Evolutionary conservation across 2,888 invertebrate species (phyloP).

Genomic region (Lasiommata megera): DNA sequence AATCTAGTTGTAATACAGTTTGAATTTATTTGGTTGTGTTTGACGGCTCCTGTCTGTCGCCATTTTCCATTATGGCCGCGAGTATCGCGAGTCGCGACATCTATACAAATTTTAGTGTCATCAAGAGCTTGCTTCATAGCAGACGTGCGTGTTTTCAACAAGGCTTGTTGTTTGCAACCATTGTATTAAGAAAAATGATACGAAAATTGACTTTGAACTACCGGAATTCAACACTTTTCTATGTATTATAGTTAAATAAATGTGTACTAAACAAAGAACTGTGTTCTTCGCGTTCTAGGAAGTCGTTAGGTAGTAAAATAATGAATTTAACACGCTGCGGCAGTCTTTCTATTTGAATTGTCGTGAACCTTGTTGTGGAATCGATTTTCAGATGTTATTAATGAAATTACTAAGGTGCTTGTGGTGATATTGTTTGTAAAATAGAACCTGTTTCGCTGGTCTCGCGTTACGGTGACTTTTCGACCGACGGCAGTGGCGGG

Average conservation of each 20-base stretch:
- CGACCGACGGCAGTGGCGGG: slow-evolving; percentile 41
- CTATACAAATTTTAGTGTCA: slow-evolving; percentile 74
- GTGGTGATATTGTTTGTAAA: slow-evolving; percentile 64
- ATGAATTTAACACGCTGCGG: slow-evolving; percentile 71
- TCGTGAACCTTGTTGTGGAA: slow-evolving; percentile 74
- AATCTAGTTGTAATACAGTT: slow-evolving; percentile 12
- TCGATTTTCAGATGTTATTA: slow-evolving; percentile 81
- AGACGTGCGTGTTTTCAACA: slow-evolving; percentile 46
- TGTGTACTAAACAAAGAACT: slow-evolving; percentile 37
- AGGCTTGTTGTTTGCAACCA: slow-evolving; percentile 66
- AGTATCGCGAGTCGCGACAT: slow-evolving; percentile 65
- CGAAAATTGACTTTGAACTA: slow-evolving; percentile 49
- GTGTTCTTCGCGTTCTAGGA: slow-evolving; percentile 35
- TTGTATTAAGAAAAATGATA: slow-evolving; percentile 68
- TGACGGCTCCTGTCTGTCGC: slow-evolving; percentile 65
- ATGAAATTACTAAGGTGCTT: slow-evolving; percentile 77
- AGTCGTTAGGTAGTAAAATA: slow-evolving; percentile 62
- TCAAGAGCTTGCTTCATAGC: slow-evolving; percentile 58
- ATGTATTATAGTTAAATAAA: slow-evolving; percentile 39
- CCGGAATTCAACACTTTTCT: slow-evolving; percentile 41
- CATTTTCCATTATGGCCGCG: slow-evolving; percentile 75
- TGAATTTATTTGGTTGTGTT: slow-evolving; percentile 42
- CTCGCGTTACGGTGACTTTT: slow-evolving; percentile 44
- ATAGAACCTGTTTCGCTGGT: slow-evolving; percentile 51
- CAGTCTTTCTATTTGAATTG: slow-evolving; percentile 72